phyloP scores from a whole-genome alignment of 1,140 invertebrate species.

The Diabrotica virgifera region DNA sequence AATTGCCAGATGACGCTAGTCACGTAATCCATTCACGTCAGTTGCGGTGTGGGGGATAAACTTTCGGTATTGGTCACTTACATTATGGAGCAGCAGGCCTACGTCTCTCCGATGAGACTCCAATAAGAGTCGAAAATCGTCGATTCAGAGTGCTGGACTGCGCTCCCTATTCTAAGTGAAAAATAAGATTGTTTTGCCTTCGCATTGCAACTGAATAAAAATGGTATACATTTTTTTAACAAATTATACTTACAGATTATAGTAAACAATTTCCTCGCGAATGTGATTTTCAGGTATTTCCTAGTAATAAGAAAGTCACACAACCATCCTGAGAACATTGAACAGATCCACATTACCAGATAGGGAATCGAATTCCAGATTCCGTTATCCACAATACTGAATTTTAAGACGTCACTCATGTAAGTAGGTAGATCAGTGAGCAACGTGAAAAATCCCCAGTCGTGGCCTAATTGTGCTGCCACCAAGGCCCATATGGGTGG shows the following conservation, averaged over 20 bases:
- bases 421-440: constrained; percentile 91
- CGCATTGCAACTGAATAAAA: too few relatives aligned
- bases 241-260: constrained; percentile 53
- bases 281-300: constrained; percentile 56
- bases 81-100: too few relatives aligned
- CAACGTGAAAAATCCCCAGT: constrained; percentile 92
- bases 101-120: too few relatives aligned
- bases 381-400: constrained; percentile 72
- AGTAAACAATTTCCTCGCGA: constrained; percentile 70
- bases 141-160: too few relatives aligned
- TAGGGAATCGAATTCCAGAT: constrained; percentile 68
- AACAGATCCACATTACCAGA: constrained; percentile 70
- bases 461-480: constrained; percentile 75
- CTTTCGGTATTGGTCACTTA: too few relatives aligned
- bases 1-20: too few relatives aligned
- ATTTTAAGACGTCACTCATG: constrained; percentile 83
- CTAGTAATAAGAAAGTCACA: constrained; percentile 66
- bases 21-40: too few relatives aligned
- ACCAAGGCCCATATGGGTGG: constrained; percentile 67
- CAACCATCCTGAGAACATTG: constrained; percentile 62
- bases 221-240: too few relatives aligned
- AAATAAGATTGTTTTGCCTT: too few relatives aligned
- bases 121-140: too few relatives aligned
- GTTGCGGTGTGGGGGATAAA: too few relatives aligned
- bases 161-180: too few relatives aligned